These are phyloP conservation scores for Heteromyza rotundicornis DNA, from an alignment of 2,888 invertebrate species.

Conservation along the genomic window DNA sequence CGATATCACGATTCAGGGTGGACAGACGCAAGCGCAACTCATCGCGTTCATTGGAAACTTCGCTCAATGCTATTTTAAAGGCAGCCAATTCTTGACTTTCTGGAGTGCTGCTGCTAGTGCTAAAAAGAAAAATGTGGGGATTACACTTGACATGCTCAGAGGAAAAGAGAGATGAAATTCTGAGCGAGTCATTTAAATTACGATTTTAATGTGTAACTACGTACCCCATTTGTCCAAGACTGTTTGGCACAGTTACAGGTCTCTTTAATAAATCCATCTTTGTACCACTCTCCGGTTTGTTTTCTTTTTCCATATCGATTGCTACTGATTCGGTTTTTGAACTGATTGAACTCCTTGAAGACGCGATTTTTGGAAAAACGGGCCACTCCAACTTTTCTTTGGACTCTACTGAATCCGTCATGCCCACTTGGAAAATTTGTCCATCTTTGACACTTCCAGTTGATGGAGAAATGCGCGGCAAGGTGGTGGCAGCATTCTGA, in stretches of 20 bases:
- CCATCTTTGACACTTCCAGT: conserved; percentile 37
- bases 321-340: conserved; percentile 31
- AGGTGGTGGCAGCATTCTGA: conserved; percentile 73
- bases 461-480: conserved; percentile 50
- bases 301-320: conserved; percentile 33
- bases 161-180: no score
- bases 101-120: conserved; percentile 22
- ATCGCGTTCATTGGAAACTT: conserved; percentile 53
- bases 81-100: conserved; percentile 50
- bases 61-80: conserved; percentile 53
- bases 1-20: conserved; percentile 46
- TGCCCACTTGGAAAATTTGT: neutral
- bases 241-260: neutral
- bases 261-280: neutral
- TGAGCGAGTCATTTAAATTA: neutral
- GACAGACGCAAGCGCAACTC: conserved; percentile 47
- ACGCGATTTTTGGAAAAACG: conserved; percentile 9
- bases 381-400: conserved; percentile 13
- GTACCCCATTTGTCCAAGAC: neutral
- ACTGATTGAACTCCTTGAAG: conserved; percentile 39
- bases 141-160: no score
- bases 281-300: no score
- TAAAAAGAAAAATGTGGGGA: no score
- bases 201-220: neutral
- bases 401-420: conserved; percentile 8